A percentile compares a stretch with the other conserved stretches of the same genome.
Conservation (phyloP, 2,797 vertebrate species). For the Pangasius krempfi region DNA sequence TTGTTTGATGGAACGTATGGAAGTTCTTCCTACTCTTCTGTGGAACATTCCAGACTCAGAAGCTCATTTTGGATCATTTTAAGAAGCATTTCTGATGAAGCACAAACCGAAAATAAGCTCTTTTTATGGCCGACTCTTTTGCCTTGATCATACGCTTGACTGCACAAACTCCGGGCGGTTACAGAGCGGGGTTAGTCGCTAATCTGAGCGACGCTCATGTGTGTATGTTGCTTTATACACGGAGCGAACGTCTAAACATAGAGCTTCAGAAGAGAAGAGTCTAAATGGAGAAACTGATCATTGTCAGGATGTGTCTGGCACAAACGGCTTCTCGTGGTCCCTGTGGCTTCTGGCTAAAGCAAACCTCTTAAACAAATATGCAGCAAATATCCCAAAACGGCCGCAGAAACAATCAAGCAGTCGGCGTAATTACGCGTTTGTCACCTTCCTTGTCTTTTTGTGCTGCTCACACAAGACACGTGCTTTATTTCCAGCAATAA, state of each 20-base stretch:
- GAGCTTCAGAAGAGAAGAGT: background rate
- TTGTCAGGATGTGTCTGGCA: conserved; percentile 8
- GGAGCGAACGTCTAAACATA: background rate
- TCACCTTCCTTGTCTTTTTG: background rate
- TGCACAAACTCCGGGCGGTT: background rate
- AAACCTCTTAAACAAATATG: conserved; percentile 25
- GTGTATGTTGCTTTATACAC: conserved; percentile 4
- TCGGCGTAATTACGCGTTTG: background rate
- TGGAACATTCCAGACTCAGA: background rate
- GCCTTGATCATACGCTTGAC: background rate
- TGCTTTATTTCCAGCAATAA: background rate
- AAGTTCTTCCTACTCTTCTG: background rate
- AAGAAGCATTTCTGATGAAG: background rate
- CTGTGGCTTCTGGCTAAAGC: background rate
- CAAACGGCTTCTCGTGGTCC: conserved; percentile 8
- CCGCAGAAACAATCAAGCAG: background rate
- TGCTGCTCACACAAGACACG: background rate
- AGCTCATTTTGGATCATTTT: background rate
- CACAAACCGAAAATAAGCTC: background rate
- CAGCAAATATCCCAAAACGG: background rate
- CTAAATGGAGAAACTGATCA: conserved; percentile 31
- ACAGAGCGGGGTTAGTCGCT: background rate
- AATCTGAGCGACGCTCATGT: background rate
- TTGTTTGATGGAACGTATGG: background rate
- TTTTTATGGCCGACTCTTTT: conserved; percentile 7